Base-by-base conservation (phyloP, 1,140 invertebrate species). In the Dendroctonus valens region DNA sequence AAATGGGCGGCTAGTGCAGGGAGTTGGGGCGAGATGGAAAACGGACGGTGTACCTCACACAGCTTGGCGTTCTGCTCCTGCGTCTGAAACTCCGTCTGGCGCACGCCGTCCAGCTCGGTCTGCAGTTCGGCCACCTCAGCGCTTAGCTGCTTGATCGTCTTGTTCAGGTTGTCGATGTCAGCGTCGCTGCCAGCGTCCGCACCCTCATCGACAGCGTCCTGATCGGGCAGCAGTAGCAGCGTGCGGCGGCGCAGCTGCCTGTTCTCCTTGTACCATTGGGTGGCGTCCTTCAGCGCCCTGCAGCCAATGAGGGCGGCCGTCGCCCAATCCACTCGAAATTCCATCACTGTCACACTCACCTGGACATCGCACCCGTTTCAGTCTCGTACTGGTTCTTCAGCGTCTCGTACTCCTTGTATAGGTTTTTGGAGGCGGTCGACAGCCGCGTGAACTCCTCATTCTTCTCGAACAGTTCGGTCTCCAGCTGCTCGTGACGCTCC, bases 261-360 rank as follows among this genome's bases (percentile, higher is more conserved):
- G 70, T 90, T 90, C 79, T 90, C 85, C 69, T 86, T 86, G 77
- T 90, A 90, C 89, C 89, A 90, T 79, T 89, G 79, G 2, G 83
- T 79, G 0, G 84, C 81, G 62, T 83, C 83, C 64, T 81, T 81
- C 76, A 85, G 79, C 46, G 83, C 83, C 76, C 83, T 83, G 72
- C 55, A 79, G 77, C 72, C 12, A 55, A 41, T 37, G 46, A 38
- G 26, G 26, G 26, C 26, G 26, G 26, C 26, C 26, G 26, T 26
- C 26, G 37, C 37, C 41, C 26, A 41, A n/a, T 14, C 59, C 9
- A 61, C 26, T 41, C 39, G 41, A 37, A 61, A 61, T 8, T 51
- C 48, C 59, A 61, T 61, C 9, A 55, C 12, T 46, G 44, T 46
- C 9, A 46, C 9, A 52, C 79, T 77, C 70, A 85, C 83, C 81